Base-by-base conservation (phyloP, 2,797 vertebrate genomes). In the Sebastolobus alascanus region DNA sequence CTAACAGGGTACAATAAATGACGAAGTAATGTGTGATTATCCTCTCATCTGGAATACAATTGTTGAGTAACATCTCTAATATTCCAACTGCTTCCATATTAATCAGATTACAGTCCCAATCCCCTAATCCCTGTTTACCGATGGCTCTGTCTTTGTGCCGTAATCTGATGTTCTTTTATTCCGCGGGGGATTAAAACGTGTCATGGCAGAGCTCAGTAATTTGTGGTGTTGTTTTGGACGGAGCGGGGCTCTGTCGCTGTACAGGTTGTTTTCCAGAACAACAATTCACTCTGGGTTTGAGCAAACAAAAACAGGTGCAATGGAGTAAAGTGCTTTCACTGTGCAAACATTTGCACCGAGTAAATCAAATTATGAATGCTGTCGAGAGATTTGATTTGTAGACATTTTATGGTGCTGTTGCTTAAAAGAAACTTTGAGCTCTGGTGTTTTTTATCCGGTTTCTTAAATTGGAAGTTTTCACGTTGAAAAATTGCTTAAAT, bases 81-180 rank as follows among this genome's bases (percentile, higher is more conserved):
- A 92, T 92, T 92, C 88, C 87, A 75, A 86, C 85, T 89, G 89
- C 86, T 31, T 90, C 91, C 84, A 89, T 89, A 92, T 93, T 94
- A 94, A 96, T 94, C 94, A 92, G 95, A 95, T 95, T 95, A 94
- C 85, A 73, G 67, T 60, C 77, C 88, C 83, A 94, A 94, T 92
- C 88, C 88, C 77, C 86, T 93, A 95, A 96, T 96, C 94, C 92
- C 70, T 88, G 84, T 93, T 93, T 88, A 94, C 93, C 79, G 80
- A 87, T 89, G 92, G 90, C 88, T 66, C 87, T 82, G 87, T 88
- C 73, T 92, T 94, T 91, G 88, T 85, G 86, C 75, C 68, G 43
- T 95, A 94, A 96, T 95, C 93, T 92, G 91, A 93, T 95, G 94
- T 94, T 90, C 92, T 92, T 95, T 94, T 94, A 93, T 93, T 90